These are phyloP conservation scores for Caenorhabditis inopinata DNA, from an alignment of 1,140 invertebrate species.

Conservation along the genomic window DNA sequence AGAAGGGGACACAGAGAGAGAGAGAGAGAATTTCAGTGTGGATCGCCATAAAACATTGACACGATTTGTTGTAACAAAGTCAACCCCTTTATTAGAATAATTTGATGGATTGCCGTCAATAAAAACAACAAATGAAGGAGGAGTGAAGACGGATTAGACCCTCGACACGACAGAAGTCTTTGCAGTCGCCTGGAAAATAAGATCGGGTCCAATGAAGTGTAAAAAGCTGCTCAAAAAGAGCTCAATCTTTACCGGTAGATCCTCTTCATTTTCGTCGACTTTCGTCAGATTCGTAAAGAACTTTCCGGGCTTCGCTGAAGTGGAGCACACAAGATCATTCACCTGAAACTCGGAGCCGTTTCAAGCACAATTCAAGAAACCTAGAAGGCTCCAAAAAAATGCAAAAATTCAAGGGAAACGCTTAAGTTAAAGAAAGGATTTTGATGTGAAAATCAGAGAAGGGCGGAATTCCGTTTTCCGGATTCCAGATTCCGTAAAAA, in stretches of 20 bases:
- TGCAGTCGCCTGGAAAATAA: neutral
- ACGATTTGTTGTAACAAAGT: constrained; percentile 2
- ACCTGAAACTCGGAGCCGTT: neutral
- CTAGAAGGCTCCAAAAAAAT: too few species aligned
- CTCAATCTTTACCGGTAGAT: constrained; percentile 18
- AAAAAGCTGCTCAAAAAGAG: too few species aligned
- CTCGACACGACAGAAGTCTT: constrained; percentile 16
- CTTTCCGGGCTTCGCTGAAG: neutral
- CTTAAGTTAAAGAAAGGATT: too few species aligned
- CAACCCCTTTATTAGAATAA: neutral
- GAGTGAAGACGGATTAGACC: neutral
- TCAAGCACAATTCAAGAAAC: neutral
- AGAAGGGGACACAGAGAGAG: neutral
- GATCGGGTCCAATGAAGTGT: too few species aligned
- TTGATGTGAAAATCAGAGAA: too few species aligned
- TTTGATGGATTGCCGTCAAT: neutral
- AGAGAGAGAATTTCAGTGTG: too few species aligned
- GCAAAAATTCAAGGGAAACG: too few species aligned
- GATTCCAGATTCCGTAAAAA: too few species aligned
- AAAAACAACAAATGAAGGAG: neutral
- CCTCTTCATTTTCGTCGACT: neutral
- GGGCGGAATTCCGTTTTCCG: too few species aligned
- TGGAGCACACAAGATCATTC: neutral
- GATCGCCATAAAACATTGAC: neutral
- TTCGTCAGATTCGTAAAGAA: neutral